Evolutionary conservation across 1,140 invertebrate genomes (phyloP).

Genomic region (Amphibalanus amphitrite): DNA sequence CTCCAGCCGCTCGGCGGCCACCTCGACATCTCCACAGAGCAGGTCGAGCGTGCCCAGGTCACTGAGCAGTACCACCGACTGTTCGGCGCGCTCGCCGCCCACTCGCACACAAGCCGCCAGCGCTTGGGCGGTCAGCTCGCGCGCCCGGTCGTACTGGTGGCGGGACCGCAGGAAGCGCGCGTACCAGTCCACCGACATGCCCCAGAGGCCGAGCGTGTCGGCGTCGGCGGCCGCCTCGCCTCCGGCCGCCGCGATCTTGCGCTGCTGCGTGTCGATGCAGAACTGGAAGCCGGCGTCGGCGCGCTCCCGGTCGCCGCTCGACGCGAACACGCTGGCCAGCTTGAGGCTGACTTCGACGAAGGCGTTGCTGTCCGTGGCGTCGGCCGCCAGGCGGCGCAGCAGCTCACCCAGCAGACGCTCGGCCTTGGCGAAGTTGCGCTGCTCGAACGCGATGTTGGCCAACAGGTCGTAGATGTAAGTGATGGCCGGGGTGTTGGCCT

Average conservation of each 20-base stretch:
- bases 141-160: constrained; percentile 23
- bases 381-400: constrained; percentile 37
- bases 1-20: constrained; percentile 49
- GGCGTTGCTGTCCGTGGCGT: constrained; percentile 49
- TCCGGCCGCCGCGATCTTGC: constrained; percentile 21
- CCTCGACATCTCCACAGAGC: constrained; percentile 41
- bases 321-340: constrained; percentile 31
- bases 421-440: constrained; percentile 56
- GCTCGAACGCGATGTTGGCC: constrained; percentile 69
- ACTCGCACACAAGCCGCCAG: constrained; percentile 42
- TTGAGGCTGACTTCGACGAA: constrained; percentile 53
- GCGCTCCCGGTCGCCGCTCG: constrained; percentile 42
- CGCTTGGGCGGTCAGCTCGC: constrained; percentile 41
- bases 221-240: constrained; percentile 30
- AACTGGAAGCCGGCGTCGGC: constrained; percentile 55
- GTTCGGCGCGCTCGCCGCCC: constrained; percentile 46
- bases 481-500: constrained; percentile 50
- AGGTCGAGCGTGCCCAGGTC: constrained; percentile 60
- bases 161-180: constrained; percentile 44
- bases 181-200: constrained; percentile 62
- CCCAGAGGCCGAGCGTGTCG: constrained; percentile 41
- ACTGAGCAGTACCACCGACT: constrained; percentile 61
- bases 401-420: constrained; percentile 64
- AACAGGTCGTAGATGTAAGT: constrained; percentile 78
- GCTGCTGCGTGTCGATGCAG: constrained; percentile 47